phyloP scores from a whole-genome alignment of 2,113 vertebrate genomes.

The Muntiacus reevesi region DNA sequence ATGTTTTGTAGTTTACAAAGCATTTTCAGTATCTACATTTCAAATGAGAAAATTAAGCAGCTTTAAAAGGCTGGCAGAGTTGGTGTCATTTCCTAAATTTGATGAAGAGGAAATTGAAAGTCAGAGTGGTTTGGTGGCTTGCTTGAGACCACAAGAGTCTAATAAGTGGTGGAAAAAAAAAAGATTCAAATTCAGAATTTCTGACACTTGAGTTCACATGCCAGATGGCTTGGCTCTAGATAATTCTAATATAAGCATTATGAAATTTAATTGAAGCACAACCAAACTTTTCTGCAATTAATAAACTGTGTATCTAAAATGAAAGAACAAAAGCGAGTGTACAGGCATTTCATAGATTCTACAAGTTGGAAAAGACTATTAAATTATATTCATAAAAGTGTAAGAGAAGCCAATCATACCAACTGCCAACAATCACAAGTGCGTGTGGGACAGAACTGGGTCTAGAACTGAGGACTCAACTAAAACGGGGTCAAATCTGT shows the following conservation, averaged over 20 bases:
- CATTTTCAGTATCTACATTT: conserved; percentile 18
- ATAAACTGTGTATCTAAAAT: background rate
- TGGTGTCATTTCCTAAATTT: background rate
- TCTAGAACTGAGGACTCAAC: background rate
- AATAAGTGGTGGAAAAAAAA: background rate
- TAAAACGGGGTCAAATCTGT: background rate
- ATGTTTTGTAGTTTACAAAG: background rate
- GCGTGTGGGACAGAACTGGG: background rate
- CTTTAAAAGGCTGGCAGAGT: background rate
- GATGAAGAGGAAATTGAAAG: conserved; percentile 16
- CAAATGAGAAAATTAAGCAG: background rate
- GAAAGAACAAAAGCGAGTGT: background rate
- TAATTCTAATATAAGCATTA: background rate
- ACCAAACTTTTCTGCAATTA: background rate
- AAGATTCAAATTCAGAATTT: background rate
- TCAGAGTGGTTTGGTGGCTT: background rate
- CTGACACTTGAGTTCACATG: background rate
- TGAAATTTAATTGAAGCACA: background rate
- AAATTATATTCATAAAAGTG: background rate
- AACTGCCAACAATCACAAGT: background rate
- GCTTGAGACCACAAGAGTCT: background rate
- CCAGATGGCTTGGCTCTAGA: background rate
- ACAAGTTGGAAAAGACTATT: background rate
- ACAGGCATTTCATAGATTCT: background rate
- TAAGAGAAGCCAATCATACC: background rate